A percentile compares a stretch with the other conserved stretches of the same genome.
Evolutionary conservation across 2,113 vertebrate species (phyloP).

Genomic region (Stigmatopora argus): DNA sequence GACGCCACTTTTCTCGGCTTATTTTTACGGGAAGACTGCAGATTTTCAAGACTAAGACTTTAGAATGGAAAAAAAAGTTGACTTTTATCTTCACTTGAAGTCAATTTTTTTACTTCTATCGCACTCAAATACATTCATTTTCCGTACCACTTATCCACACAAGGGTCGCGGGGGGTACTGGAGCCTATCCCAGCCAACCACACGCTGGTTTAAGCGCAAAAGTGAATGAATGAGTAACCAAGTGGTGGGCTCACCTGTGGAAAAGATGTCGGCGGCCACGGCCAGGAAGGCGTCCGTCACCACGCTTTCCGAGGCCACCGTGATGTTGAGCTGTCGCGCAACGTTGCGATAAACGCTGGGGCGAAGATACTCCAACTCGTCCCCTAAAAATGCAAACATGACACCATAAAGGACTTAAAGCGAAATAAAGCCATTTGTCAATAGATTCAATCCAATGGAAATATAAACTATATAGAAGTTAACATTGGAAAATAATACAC

Average conservation of each 20-base stretch:
- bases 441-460: no score
- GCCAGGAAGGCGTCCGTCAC: slow-evolving; percentile 91
- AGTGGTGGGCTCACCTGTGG: slow-evolving; percentile 64
- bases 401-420: neutral
- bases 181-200: no score
- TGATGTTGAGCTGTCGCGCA: slow-evolving; percentile 87
- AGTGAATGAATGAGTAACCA: neutral
- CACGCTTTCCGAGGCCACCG: slow-evolving; percentile 78
- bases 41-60: neutral
- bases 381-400: slow-evolving; percentile 65
- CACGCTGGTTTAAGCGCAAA: neutral
- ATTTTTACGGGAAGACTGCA: neutral
- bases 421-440: neutral
- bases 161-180: no score
- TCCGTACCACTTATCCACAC: no score
- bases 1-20: neutral
- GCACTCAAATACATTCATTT: no score
- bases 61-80: neutral
- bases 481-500: no score
- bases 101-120: no score
- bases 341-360: slow-evolving; percentile 89
- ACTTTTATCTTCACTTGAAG: neutral
- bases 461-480: no score
- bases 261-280: slow-evolving; percentile 90
- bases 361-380: slow-evolving; percentile 91